A percentile compares a stretch with the other conserved stretches of the same genome.
Conservation (phyloP, 2,113 vertebrate species). For the Tonatia bakeri region DNA sequence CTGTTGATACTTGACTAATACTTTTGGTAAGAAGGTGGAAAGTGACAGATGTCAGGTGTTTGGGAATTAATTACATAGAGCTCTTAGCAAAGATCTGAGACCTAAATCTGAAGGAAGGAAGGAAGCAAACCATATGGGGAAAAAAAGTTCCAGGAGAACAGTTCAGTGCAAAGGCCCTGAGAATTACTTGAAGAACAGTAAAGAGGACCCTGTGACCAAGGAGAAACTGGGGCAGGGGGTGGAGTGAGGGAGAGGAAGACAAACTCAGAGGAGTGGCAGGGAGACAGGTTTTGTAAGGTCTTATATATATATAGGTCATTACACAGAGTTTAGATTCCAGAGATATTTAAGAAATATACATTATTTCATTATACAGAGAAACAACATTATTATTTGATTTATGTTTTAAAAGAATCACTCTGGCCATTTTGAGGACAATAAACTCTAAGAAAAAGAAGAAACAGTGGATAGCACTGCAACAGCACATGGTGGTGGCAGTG, state of each 20-base stretch:
- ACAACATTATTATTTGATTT: not conserved
- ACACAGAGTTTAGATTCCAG: not conserved
- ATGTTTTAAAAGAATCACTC: not conserved
- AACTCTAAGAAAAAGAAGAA: not conserved
- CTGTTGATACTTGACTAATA: not conserved
- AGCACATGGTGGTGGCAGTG: not conserved
- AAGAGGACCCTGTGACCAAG: not conserved
- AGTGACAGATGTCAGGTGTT: not conserved
- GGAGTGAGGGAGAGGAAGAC: too few species aligned
- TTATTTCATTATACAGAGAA: too few species aligned
- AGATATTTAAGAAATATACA: not conserved
- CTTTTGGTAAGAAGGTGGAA: not conserved
- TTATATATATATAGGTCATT: not conserved
- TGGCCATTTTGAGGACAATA: not conserved
- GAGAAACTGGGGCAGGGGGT: not conserved
- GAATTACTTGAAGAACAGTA: not conserved
- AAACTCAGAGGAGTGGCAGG: not conserved
- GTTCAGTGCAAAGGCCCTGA: not conserved
- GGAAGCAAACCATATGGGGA: not conserved
- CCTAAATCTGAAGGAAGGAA: not conserved
- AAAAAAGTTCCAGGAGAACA: accelerated
- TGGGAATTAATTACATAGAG: not conserved
- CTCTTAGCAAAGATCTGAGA: not conserved
- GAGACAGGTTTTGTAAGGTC: too few species aligned
- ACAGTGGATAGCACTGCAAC: not conserved